Base-by-base conservation (phyloP, 2,797 vertebrate genomes). In the Lepus oiostolus region DNA sequence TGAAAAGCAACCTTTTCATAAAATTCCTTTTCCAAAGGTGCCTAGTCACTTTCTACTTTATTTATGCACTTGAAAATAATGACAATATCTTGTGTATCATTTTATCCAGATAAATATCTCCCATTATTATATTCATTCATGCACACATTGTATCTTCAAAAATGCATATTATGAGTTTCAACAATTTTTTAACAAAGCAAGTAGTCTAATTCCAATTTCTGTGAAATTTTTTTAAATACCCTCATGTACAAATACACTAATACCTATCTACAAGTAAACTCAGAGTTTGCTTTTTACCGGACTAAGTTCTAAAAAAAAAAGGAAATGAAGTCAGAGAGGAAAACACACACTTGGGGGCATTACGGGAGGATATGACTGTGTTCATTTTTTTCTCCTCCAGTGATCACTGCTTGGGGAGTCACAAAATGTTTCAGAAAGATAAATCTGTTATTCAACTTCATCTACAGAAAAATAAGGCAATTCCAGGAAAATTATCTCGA, bases 381-480 rank as follows among this genome's bases (percentile, higher is more conserved):
- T 84, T 95, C 58, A 63, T 88, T 52, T 77, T 95, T 95, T 95
- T 75, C 62, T 93, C 22, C 75, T 97, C 82, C 80, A 95, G 96
- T 42, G 63, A 88, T 50, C 89, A 67, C 24, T 68, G 82, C 67
- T 96, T 98, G 96, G 98, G 98, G 32, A 98, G 97, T 65, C 98
- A 98, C 5, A 97, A 95, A 87, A 93, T 79, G 47, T 98, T 98
- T 90, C 97, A 88, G 90, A 98, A 98, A 95, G 92, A 96, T 24
- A 95, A 54, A 50, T 81, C 94, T 68, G 85, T 88, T 30, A 42
- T 98, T 95, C 97, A 97, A 26, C 97, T 98, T 85, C 89, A 0
- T 28, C 98, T 98, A 0, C 97, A 97, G 77, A 93, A 10, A 35
- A 0, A 70, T 0, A 28, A 1, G 0, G 47, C 47, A 11, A 0